phyloP scores from a whole-genome alignment of 2,797 vertebrate genomes.

The Xenops minutus region DNA sequence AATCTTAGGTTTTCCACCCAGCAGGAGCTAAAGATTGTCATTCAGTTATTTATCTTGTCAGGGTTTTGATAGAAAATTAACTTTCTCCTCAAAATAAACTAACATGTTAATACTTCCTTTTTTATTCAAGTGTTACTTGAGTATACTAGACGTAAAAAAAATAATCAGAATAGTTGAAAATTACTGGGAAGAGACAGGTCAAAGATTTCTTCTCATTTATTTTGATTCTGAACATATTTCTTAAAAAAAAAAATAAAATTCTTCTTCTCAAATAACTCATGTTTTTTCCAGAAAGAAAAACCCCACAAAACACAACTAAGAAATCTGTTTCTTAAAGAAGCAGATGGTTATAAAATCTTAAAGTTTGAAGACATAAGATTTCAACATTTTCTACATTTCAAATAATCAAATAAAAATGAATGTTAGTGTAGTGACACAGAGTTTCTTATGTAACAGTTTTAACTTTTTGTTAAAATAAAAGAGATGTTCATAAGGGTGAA shows the following conservation, averaged over 20 bases:
- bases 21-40: conserved; percentile 14
- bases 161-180: background rate
- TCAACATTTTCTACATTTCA: background rate
- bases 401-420: background rate
- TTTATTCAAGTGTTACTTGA: background rate
- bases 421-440: background rate
- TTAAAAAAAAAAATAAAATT: background rate
- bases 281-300: background rate
- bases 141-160: background rate
- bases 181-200: background rate
- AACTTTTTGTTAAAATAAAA: background rate
- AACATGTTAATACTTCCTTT: background rate
- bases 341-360: background rate
- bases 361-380: background rate
- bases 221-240: background rate
- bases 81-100: background rate
- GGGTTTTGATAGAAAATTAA: background rate
- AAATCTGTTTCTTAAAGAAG: background rate
- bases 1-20: conserved; percentile 15
- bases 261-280: background rate
- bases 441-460: background rate
- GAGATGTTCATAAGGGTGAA: background rate
- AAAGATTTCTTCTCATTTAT: background rate
- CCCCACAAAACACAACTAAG: no score
- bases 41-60: conserved; percentile 4